Percentiles rank a stretch among this genome's conserved stretches.
These are phyloP conservation scores for Corbicula japonica DNA, from an alignment of 2,888 invertebrate genomes.

Conservation along the genomic window DNA sequence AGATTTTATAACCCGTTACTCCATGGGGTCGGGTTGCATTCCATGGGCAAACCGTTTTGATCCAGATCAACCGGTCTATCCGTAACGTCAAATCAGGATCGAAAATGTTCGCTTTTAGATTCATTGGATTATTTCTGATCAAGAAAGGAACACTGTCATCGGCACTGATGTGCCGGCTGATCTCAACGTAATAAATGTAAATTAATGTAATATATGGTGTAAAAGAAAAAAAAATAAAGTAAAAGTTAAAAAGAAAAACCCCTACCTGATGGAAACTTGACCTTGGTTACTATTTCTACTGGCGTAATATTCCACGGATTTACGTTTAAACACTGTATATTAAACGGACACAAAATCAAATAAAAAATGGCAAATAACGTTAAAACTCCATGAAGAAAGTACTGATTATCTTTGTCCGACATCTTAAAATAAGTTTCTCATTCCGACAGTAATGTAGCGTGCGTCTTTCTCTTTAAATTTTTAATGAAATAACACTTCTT, in stretches of 20 bases:
- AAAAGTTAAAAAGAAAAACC: not conserved
- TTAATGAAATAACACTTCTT: slow-evolving; percentile 12
- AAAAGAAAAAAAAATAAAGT: not conserved
- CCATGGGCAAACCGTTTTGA: too few relatives aligned
- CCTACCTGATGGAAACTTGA: slow-evolving; percentile 39
- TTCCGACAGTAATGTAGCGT: not conserved
- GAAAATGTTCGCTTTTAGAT: too few relatives aligned
- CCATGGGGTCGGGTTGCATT: too few relatives aligned
- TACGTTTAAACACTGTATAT: not conserved
- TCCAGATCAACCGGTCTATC: too few relatives aligned
- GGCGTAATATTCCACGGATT: slow-evolving; percentile 1
- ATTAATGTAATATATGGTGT: not conserved
- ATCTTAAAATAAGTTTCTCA: slow-evolving; percentile 4
- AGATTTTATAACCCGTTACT: too few relatives aligned
- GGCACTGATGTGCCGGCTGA: too few relatives aligned
- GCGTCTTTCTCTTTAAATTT: not conserved
- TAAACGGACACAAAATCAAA: not conserved
- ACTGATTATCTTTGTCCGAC: slow-evolving; percentile 23
- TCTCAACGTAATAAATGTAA: too few relatives aligned
- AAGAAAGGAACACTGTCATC: too few relatives aligned
- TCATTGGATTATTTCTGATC: too few relatives aligned
- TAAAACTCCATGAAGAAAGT: slow-evolving; percentile 2
- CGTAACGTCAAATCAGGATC: too few relatives aligned
- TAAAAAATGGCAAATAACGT: slow-evolving; percentile 13
- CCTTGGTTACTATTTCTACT: slow-evolving; percentile 11